Conservation (phyloP, 1,140 invertebrate species). For the Contarinia nasturtii region DNA sequence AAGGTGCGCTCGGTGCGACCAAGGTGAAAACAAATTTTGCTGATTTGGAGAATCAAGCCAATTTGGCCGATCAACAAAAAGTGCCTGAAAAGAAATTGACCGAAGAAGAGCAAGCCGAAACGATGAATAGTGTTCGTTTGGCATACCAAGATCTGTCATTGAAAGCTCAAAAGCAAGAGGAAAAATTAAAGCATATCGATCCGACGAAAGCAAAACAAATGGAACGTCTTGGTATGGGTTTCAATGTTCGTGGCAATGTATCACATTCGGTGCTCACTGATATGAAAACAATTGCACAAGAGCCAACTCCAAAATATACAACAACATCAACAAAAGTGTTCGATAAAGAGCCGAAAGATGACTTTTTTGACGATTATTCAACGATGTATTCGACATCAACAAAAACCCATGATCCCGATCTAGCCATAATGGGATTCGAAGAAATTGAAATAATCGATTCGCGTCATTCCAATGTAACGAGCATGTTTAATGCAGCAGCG, state of each 20-base stretch:
- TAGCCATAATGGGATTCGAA: constrained; percentile 21
- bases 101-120: constrained; percentile 33
- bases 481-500: constrained; percentile 14
- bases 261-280: constrained; percentile 86
- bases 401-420: neutral
- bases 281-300: constrained; percentile 85
- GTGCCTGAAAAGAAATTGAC: constrained; percentile 13
- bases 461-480: constrained; percentile 19
- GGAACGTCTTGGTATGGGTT: constrained; percentile 83
- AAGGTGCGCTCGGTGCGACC: constrained; percentile 85
- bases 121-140: constrained; percentile 58
- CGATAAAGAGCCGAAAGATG: constrained; percentile 18
- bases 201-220: constrained; percentile 77
- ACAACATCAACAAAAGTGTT: neutral
- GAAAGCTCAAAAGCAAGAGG: constrained; percentile 59
- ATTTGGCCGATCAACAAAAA: constrained; percentile 56
- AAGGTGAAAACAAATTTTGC: constrained; percentile 88
- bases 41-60: constrained; percentile 83
- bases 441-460: constrained; percentile 20
- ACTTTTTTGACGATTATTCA: constrained; percentile 27
- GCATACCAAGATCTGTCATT: constrained; percentile 74
- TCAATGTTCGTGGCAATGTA: constrained; percentile 33
- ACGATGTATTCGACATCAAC: neutral
- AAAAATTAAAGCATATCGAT: constrained; percentile 53
- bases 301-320: constrained; percentile 26